A percentile compares a stretch with the other conserved stretches of the same genome.
Evolutionary conservation across 1,140 invertebrate genomes (phyloP).

Genomic region (Drosophila insularis): DNA sequence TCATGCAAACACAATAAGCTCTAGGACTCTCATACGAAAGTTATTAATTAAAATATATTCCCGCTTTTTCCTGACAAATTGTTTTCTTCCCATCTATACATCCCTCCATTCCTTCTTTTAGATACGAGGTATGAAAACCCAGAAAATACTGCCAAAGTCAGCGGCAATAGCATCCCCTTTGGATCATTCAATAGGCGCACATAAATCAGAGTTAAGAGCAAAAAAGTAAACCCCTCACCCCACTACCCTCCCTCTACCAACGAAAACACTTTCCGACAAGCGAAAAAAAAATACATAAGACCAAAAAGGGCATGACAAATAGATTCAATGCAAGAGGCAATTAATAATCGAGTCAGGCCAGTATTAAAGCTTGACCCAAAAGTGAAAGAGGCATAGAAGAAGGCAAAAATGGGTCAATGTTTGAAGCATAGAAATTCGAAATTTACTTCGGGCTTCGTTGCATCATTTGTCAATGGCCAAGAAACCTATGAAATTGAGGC

Average conservation of each 20-base stretch:
- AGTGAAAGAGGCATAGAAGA: conserved; percentile 3
- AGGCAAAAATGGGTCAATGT: conserved; percentile 4
- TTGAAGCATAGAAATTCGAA: conserved; percentile 12
- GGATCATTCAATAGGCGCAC: conserved; percentile 53
- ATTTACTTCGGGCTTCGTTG: background rate
- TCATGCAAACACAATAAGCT: no score
- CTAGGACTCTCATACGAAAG: no score
- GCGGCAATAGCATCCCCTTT: conserved; percentile 20
- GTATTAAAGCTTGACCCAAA: conserved; percentile 11
- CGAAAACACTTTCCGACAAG: no score
- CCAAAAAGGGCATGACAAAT: conserved; percentile 51
- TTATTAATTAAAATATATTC: no score
- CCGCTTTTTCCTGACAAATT: no score
- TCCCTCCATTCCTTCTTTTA: background rate
- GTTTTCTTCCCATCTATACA: background rate
- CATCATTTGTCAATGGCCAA: conserved; percentile 1
- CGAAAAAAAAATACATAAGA: background rate
- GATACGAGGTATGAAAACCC: background rate
- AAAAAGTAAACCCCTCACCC: conserved; percentile 23
- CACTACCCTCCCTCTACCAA: background rate
- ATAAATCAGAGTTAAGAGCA: conserved; percentile 53
- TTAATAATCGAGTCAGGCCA: conserved; percentile 40
- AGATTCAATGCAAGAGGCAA: conserved; percentile 54
- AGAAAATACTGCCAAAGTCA: conserved; percentile 31
- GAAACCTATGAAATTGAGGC: background rate